Evolutionary conservation across 2,888 invertebrate species (phyloP), one percentile per base, ranked within the genome.

Genomic region (Paralinhomoeus sp.): DNA sequence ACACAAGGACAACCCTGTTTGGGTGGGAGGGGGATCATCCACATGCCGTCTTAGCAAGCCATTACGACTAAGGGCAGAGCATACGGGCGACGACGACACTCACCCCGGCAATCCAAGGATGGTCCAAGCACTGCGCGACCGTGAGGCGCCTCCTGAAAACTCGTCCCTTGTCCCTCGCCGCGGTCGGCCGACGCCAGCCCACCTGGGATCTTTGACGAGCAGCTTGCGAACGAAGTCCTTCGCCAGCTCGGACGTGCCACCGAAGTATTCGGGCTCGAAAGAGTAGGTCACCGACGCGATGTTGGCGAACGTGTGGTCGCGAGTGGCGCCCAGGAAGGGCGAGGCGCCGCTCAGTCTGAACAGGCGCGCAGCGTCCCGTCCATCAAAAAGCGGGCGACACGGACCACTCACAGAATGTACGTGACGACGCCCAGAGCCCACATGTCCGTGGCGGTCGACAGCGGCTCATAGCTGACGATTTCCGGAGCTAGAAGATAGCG

Each of bases 351-450:
- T 73, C 46, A 75, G 56, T 51, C 71, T 70, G 53, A 27, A 27
- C 27, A 12, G 12, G 5, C n/a, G n/a, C n/a, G n/a, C n/a, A n/a
- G n/a, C n/a, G n/a, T n/a, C n/a, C n/a, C n/a, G n/a, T n/a, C n/a
- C 37, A n/a, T 5, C 2, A 18, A 17, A 21, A 36, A 37, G 35
- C 45, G 17, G 17, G 7, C 23, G 40, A 24, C 5, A 40, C 43
- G 18, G 24, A 21, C 27, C 47, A 62, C 67, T 64, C 55, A 70
- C 66, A 75, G 60, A 57, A 75, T 74, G 56, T 75, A 75, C 1
- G 74, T 73, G 42, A 75, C 70, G 45, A 75, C 75, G 41, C 75
- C 75, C 45, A 75, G 66, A 47, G 74, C 73, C 75, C 75, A 75
- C 67, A 75, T 71, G 59, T 75, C 75, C 21, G 74, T 74, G 37